These are phyloP conservation scores for Plectropomus leopardus DNA, from an alignment of 2,113 vertebrate species.

Conservation along the genomic window DNA sequence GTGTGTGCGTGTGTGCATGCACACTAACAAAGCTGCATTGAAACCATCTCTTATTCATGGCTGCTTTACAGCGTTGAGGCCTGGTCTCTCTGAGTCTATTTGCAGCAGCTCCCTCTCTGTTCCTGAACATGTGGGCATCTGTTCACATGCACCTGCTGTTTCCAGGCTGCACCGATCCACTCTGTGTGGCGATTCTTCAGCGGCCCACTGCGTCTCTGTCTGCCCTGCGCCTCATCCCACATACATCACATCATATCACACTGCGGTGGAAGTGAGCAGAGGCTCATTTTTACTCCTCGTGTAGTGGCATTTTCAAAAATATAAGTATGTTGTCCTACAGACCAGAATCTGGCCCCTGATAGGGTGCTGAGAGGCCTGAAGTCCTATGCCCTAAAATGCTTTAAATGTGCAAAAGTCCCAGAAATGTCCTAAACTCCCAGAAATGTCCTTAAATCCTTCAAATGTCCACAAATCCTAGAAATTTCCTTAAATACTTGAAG, in stretches of 20 bases:
- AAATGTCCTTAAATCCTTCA: too few relatives aligned
- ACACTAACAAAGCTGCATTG: conserved; percentile 63
- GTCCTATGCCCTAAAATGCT: too few relatives aligned
- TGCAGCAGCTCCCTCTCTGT: conserved; percentile 51
- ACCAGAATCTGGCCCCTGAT: too few relatives aligned
- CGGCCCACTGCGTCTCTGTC: neutral
- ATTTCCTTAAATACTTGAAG: too few relatives aligned
- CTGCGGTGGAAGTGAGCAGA: neutral
- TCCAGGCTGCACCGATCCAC: conserved; percentile 22
- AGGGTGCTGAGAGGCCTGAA: too few relatives aligned
- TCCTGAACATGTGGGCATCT: conserved; percentile 46
- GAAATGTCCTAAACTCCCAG: too few relatives aligned
- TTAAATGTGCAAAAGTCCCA: too few relatives aligned
- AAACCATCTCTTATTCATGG: conserved; percentile 72
- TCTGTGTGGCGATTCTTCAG: neutral
- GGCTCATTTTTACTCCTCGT: neutral
- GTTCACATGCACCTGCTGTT: conserved; percentile 52
- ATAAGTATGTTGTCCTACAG: neutral
- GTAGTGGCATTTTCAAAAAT: neutral
- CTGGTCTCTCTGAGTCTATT: conserved; percentile 56
- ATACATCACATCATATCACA: neutral
- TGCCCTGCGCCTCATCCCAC: neutral
- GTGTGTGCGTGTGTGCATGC: conserved; percentile 16
- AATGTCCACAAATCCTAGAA: too few relatives aligned
- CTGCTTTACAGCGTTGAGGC: conserved; percentile 49